Base-by-base conservation (phyloP, 2,797 vertebrate genomes). In the Chrysocyon brachyurus region DNA sequence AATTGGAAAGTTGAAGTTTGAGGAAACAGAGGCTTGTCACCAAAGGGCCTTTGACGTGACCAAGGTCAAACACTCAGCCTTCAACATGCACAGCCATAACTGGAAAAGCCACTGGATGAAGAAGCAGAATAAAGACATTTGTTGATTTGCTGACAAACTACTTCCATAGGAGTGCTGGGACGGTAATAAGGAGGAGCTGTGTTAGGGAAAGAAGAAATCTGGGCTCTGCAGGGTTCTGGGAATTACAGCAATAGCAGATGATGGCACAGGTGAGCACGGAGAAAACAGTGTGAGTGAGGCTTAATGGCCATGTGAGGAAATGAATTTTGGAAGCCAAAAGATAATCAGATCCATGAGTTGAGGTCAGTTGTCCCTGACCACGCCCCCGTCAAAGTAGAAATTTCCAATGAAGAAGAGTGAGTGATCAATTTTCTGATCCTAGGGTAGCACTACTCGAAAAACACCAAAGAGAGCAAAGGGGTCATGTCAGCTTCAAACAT, bases 291-390 rank as follows among this genome's bases (percentile, higher is more conserved):
- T 36, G 66, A 75, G 24, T 14, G 21, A 66, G 33, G 88, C 72
- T 72, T 87, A 83, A 84, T 64, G 31, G 49, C 54, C 68, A 73
- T 46, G 49, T 57, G 22, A 31, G 63, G 5, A 56, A 94, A 91
- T 49, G 24, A 68, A 85, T 90, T 94, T 68, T 66, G 52, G 56
- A 93, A 93, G 33, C 16, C 63, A 63, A 84, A 89, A 88, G 77
- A 57, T 12, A 81, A 88, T 88, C 46, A 95, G 54, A 77, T 64
- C 6, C 59, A 52, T 61, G 87, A 91, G 63, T 85, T 36, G 40
- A 33, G 56, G 46, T 77, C 79, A 89, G 36, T 91, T 54, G 66
- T 66, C 77, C n/a, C 46, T 14, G 40, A 75, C 46, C 15, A 8
- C 26, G 8, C 40, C 46, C 36, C 61, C 89, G 36, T 5, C 11